A percentile compares a stretch with the other conserved stretches of the same genome.
These are phyloP conservation scores for Micromys minutus DNA, from an alignment of 2,113 vertebrate genomes.

Conservation along the genomic window DNA sequence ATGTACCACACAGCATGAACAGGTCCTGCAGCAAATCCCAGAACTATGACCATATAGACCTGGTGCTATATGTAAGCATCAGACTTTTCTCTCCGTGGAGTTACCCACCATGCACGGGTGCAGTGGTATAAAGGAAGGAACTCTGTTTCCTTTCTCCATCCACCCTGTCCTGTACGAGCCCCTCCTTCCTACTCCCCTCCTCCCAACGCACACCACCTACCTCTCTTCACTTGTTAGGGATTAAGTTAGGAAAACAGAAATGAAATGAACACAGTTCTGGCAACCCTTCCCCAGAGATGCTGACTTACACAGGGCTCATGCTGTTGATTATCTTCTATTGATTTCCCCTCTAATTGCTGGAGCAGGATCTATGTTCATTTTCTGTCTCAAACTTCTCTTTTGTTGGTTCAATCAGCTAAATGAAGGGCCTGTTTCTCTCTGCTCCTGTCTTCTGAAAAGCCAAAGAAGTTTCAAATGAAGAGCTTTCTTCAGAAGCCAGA, in stretches of 20 bases:
- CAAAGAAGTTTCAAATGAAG: slow-evolving; percentile 72
- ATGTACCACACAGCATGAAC: background rate
- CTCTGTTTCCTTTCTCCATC: background rate
- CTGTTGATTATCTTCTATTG: slow-evolving; percentile 75
- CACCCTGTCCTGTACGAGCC: background rate
- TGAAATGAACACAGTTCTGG: slow-evolving; percentile 64
- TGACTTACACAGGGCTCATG: slow-evolving; percentile 52
- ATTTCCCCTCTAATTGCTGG: slow-evolving; percentile 80
- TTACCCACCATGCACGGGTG: background rate
- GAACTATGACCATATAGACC: background rate
- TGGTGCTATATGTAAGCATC: background rate
- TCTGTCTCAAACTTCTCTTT: slow-evolving; percentile 79
- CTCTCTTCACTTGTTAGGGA: slow-evolving; percentile 51
- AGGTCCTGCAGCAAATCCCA: background rate
- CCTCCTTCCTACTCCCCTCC: background rate
- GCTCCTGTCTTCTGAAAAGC: slow-evolving; percentile 60
- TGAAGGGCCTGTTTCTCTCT: slow-evolving; percentile 76
- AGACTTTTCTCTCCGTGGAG: background rate
- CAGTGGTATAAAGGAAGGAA: background rate
- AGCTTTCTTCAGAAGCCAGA: slow-evolving; percentile 60
- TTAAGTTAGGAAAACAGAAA: slow-evolving; percentile 74
- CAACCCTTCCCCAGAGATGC: slow-evolving; percentile 59
- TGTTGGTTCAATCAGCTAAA: slow-evolving; percentile 79
- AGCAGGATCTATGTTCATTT: slow-evolving; percentile 82
- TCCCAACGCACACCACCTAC: background rate